Evolutionary conservation across 92 coral and sea anemone species (phyloP).

Genomic region (Micromussa lordhowensis): DNA sequence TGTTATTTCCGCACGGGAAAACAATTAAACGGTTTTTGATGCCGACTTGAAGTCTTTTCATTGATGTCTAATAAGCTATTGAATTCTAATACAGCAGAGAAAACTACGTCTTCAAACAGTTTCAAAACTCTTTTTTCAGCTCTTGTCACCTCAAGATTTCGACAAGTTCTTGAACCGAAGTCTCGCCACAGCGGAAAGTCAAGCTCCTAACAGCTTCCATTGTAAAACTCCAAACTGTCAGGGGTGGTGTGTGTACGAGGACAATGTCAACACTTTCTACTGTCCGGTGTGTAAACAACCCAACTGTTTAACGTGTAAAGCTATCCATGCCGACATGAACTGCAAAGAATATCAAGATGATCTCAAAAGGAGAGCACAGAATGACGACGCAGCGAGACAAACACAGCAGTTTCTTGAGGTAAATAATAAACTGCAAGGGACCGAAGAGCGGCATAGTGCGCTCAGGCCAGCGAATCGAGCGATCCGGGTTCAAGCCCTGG

Average conservation of each 20-base stretch:
- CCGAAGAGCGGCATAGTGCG: no score
- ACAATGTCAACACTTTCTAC: constrained; percentile 86
- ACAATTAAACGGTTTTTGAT: background rate
- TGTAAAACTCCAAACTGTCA: constrained; percentile 96
- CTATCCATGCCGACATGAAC: constrained; percentile 88
- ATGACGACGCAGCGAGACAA: constrained; percentile 89
- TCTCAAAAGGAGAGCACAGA: constrained; percentile 83
- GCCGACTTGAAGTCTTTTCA: background rate
- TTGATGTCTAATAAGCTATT: no score
- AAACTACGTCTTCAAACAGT: background rate
- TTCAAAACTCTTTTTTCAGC: constrained; percentile 42
- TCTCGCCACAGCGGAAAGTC: constrained; percentile 95
- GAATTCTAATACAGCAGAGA: background rate
- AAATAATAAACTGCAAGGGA: constrained; percentile 29
- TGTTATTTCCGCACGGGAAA: background rate
- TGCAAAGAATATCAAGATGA: constrained; percentile 97
- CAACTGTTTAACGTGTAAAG: constrained; percentile 98
- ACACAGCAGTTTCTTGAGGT: constrained; percentile 94
- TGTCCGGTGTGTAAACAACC: constrained; percentile 89
- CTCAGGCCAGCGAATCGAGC: no score
- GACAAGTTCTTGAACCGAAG: constrained; percentile 93
- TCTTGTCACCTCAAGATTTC: constrained; percentile 87
- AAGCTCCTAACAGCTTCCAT: constrained; percentile 95
- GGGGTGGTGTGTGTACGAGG: constrained; percentile 99
- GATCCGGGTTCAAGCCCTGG: no score